Evolutionary conservation across 2,797 vertebrate species (phyloP).

Genomic region (Lagocephalus sceleratus): DNA sequence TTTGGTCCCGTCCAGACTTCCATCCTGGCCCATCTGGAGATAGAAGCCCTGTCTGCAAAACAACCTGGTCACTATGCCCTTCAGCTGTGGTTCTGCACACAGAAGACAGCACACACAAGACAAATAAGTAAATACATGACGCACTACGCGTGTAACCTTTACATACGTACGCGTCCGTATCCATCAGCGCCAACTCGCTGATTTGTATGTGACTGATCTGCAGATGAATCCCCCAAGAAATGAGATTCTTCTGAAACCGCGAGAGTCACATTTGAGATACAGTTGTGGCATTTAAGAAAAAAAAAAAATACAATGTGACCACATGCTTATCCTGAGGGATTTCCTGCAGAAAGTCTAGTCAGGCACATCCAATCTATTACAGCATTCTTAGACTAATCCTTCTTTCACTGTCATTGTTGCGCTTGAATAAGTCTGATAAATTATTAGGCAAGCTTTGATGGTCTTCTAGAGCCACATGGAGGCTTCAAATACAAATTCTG

Average conservation of each 20-base stretch:
- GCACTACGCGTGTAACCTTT: background rate
- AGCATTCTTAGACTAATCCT: slow-evolving; percentile 63
- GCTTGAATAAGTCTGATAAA: slow-evolving; percentile 57
- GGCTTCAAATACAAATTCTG: slow-evolving; percentile 9
- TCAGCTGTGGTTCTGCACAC: slow-evolving; percentile 95
- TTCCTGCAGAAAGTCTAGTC: slow-evolving; percentile 54
- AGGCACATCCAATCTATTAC: slow-evolving; percentile 65
- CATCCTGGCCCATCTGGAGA: slow-evolving; percentile 99
- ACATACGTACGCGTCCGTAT: background rate
- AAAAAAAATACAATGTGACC: slow-evolving; percentile 29
- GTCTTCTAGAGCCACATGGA: slow-evolving; percentile 12
- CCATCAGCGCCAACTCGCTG: background rate
- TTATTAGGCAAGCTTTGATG: slow-evolving; percentile 47
- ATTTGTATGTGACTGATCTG: background rate
- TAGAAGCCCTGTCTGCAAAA: slow-evolving; percentile 99
- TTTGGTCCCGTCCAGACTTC: slow-evolving; percentile 98
- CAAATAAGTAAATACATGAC: background rate
- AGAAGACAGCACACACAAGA: slow-evolving; percentile 31
- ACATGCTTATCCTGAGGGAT: slow-evolving; percentile 50
- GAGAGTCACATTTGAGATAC: slow-evolving; percentile 24
- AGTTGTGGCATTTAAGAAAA: slow-evolving; percentile 17
- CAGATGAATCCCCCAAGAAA: no score
- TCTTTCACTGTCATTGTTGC: slow-evolving; percentile 57
- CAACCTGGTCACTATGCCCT: slow-evolving; percentile 99
- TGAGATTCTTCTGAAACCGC: no score